Conservation (phyloP, 2,797 vertebrate genomes). For the Channa striata region DNA sequence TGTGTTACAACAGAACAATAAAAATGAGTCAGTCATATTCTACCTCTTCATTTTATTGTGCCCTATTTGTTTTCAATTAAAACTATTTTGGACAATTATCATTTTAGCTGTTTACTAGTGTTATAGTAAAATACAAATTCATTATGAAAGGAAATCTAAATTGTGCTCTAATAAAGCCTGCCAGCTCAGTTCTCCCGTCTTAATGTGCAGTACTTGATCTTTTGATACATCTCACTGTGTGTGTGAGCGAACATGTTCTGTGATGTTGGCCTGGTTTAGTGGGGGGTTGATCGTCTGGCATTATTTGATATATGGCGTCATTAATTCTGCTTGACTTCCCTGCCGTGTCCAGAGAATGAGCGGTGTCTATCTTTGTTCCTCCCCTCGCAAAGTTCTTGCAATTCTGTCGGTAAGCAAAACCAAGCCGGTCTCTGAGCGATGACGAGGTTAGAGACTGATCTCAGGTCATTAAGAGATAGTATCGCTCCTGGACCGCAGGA, state of each 20-base stretch:
- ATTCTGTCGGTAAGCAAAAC: constrained; percentile 51
- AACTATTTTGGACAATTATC: constrained; percentile 27
- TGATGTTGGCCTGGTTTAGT: constrained; percentile 51
- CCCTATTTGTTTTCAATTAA: constrained; percentile 2
- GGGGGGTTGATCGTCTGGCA: constrained; percentile 67
- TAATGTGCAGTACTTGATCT: constrained; percentile 27
- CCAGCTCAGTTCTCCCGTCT: constrained; percentile 8
- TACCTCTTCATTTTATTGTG: constrained; percentile 19
- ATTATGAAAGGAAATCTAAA: constrained; percentile 21
- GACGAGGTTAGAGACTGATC: constrained; percentile 59
- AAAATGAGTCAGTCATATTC: constrained; percentile 26
- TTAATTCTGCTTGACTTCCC: constrained; percentile 75
- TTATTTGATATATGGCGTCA: constrained; percentile 68
- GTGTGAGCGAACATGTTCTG: constrained; percentile 18
- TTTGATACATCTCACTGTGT: constrained; percentile 25
- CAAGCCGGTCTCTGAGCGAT: constrained; percentile 59
- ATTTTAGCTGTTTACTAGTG: constrained; percentile 21
- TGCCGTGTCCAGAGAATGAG: constrained; percentile 64
- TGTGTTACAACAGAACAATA: constrained; percentile 4
- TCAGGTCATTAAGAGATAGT: constrained; percentile 70
- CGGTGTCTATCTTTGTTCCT: constrained; percentile 61
- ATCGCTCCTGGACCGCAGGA: constrained; percentile 71
- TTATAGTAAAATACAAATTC: constrained; percentile 5
- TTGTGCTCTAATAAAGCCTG: not conserved
- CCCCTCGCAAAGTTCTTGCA: constrained; percentile 32